Conservation (phyloP, 2,113 vertebrate genomes). For the Atherinomorus stipes region DNA sequence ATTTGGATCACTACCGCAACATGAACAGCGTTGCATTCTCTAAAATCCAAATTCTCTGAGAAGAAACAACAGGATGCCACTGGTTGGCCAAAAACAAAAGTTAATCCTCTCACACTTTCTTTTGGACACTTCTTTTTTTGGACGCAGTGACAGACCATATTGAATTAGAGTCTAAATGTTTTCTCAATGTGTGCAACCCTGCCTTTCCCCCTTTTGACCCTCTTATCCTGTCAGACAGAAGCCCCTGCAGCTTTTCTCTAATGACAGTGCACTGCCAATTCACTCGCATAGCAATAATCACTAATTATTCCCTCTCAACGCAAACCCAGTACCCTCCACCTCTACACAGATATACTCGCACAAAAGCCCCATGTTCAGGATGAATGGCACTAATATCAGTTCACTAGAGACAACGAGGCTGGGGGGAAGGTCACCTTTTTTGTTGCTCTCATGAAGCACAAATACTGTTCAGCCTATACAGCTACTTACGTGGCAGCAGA, state of each 20-base stretch:
- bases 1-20: not conserved
- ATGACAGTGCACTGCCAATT: slow-evolving; percentile 61
- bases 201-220: slow-evolving; percentile 56
- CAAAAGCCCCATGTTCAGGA: slow-evolving; percentile 22
- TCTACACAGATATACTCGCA: not conserved
- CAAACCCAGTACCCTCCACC: slow-evolving; percentile 8
- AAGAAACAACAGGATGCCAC: slow-evolving; percentile 19
- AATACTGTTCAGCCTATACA: not conserved
- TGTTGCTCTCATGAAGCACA: slow-evolving; percentile 1
- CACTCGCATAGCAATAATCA: slow-evolving; percentile 67
- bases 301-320: slow-evolving; percentile 64
- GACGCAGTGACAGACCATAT: not conserved
- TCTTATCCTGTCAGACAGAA: slow-evolving; percentile 54
- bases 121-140: no score
- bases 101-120: not conserved
- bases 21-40: not conserved
- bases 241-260: slow-evolving; percentile 55
- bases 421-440: slow-evolving; percentile 10
- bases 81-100: not conserved
- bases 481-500: not conserved
- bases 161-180: slow-evolving; percentile 39
- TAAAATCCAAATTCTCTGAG: slow-evolving; percentile 2
- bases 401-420: slow-evolving; percentile 20
- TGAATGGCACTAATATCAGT: slow-evolving; percentile 50
- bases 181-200: slow-evolving; percentile 33